These are phyloP conservation scores for Ctenoplectra terminalis DNA, from an alignment of 1,140 invertebrate species.

Conservation along the genomic window DNA sequence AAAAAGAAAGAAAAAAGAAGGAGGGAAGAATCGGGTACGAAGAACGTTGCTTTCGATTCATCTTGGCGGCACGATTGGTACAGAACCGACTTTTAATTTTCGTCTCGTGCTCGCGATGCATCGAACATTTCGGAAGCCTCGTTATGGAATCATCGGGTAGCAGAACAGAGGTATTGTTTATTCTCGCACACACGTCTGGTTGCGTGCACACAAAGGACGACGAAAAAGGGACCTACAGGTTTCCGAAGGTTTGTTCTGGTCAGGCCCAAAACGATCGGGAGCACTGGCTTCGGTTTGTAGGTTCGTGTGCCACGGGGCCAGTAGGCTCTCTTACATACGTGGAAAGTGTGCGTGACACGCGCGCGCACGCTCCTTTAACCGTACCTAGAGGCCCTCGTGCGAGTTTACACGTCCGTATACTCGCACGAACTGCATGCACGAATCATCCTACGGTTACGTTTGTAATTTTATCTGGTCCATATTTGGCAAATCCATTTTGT, in stretches of 20 bases:
- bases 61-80: neutral
- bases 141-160: slow-evolving; percentile 36
- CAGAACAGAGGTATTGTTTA: slow-evolving; percentile 47
- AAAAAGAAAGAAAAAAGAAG: neutral
- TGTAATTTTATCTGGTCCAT: slow-evolving; percentile 19
- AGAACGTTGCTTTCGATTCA: slow-evolving; percentile 2
- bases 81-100: slow-evolving; percentile 52
- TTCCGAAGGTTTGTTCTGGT: slow-evolving; percentile 40
- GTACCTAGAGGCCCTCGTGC: neutral
- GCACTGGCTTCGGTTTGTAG: slow-evolving; percentile 67
- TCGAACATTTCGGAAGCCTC: slow-evolving; percentile 22
- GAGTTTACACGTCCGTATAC: slow-evolving; percentile 4
- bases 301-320: slow-evolving; percentile 76
- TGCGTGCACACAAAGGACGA: slow-evolving; percentile 22
- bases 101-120: slow-evolving; percentile 1
- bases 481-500: slow-evolving; percentile 2
- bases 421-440: neutral
- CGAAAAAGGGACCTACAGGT: slow-evolving; percentile 17
- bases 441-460: slow-evolving; percentile 4
- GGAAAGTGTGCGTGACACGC: slow-evolving; percentile 39
- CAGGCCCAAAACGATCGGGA: slow-evolving; percentile 54
- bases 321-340: slow-evolving; percentile 55
- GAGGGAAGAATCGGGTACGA: neutral
- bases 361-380: neutral
- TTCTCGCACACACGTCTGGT: slow-evolving; percentile 37